Evolutionary conservation across 2,888 invertebrate genomes (phyloP).

Genomic region (Lissonota sp.): DNA sequence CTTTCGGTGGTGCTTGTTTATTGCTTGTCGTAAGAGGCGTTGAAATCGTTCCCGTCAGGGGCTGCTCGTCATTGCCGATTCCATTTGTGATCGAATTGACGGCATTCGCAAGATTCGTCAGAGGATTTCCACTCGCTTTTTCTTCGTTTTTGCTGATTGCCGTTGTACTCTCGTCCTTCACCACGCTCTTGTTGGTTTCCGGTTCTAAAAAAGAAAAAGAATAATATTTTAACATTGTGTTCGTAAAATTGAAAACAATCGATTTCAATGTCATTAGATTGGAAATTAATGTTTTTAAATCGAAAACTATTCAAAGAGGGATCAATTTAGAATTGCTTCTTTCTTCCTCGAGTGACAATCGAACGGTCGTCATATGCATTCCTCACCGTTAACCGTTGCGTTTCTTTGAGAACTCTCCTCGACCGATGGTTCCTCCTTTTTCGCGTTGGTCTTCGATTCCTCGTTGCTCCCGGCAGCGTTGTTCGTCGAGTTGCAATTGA

Average conservation of each 20-base stretch:
- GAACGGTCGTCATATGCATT: neutral
- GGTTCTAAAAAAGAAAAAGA: conserved; percentile 65
- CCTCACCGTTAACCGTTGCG: conserved; percentile 65
- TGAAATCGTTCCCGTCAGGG: conserved; percentile 68
- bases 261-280: neutral
- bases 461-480: conserved; percentile 68
- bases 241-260: neutral
- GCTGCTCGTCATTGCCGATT: conserved; percentile 74
- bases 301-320: conserved; percentile 6
- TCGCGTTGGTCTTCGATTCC: conserved; percentile 66
- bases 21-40: conserved; percentile 76
- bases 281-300: neutral
- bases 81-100: conserved; percentile 82
- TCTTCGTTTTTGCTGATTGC: conserved; percentile 77
- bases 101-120: conserved; percentile 81
- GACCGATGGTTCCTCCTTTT: conserved; percentile 73
- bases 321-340: too few relatives aligned
- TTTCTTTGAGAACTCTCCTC: conserved; percentile 55
- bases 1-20: conserved; percentile 89
- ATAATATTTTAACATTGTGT: neutral
- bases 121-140: conserved; percentile 81
- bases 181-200: conserved; percentile 70
- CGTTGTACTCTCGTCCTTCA: conserved; percentile 78
- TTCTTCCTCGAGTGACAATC: too few relatives aligned
- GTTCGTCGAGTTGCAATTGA: conserved; percentile 70